Base-by-base conservation (phyloP, 1,140 invertebrate species). In the Arion vulgaris region DNA sequence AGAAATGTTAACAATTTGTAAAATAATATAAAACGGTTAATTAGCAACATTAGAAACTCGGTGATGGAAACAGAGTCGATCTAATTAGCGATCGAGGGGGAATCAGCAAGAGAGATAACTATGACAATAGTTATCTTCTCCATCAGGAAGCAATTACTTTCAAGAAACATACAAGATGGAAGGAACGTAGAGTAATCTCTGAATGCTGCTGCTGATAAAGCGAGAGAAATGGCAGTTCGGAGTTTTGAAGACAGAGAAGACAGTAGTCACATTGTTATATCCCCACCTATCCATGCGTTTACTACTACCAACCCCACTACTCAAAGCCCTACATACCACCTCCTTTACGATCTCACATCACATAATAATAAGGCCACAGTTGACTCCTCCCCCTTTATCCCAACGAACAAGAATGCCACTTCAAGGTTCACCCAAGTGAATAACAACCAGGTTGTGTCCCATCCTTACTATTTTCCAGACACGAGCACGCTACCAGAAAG, bases 241-340 rank as follows among this genome's bases (percentile, higher is more conserved):
- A 45, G 5, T 7, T 15, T 57, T 57, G 9, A 26, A 73, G 41
- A 73, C 32, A 32, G 19, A 28, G 62, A 32, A 66, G 62, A 32
- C 62, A 32, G 1, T 66, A 7, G 15, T 7, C 7, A 73, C 38
- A 76, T 76, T 28, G 28, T 57, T 49, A 76, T 76, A 28, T 28
- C 74, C n/a, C 5, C 41, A 19, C 74, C 74, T n/a, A 17, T 49
- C 15, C 49, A 53, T 32, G 53, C 9, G 28, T 53, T 38, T 38
- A 51, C 74, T 11, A 53, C 74, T 32, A 76, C 41, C 45, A 76
- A 76, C 74, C 74, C 41, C 23, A 19, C 4, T 23, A 76, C 74
- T 11, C 41, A 45, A 26, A 76, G 74, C 23, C 74, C 45, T 7
- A 57, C 45, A 11, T 76, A 76, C 49, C 74, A 51, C 49, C 41